These are phyloP conservation scores for Drosophila anomalata DNA, from an alignment of 2,888 invertebrate species.

Conservation along the genomic window DNA sequence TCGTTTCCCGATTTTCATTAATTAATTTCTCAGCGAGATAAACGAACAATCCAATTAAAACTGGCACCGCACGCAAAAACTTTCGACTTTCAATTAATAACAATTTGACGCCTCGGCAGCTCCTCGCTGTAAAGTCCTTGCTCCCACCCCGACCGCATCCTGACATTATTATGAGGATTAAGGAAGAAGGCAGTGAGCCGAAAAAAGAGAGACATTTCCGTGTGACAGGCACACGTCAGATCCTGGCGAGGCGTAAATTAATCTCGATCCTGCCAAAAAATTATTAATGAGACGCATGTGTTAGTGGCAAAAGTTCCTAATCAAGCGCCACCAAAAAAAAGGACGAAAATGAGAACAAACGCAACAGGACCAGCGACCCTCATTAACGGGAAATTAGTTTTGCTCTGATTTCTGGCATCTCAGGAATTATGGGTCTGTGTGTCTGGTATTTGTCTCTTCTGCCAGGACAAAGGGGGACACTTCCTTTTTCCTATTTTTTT, in stretches of 20 bases:
- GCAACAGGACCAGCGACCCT: slow-evolving; percentile 62
- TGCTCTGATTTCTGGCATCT: slow-evolving; percentile 50
- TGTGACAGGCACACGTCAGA: slow-evolving; percentile 76
- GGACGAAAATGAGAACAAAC: slow-evolving; percentile 22
- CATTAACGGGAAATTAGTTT: slow-evolving; percentile 82
- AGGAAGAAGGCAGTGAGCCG: slow-evolving; percentile 47
- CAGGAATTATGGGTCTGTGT: slow-evolving; percentile 23
- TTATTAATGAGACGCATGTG: slow-evolving; percentile 77
- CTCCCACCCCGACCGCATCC: slow-evolving; percentile 9
- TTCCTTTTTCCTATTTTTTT: neutral
- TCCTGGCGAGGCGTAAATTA: slow-evolving; percentile 68
- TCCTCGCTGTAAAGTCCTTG: slow-evolving; percentile 12
- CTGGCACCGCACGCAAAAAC: slow-evolving; percentile 37
- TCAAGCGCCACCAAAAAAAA: slow-evolving; percentile 37
- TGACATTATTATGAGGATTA: slow-evolving; percentile 59
- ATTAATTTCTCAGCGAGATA: slow-evolving; percentile 45
- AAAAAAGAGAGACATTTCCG: slow-evolving; percentile 44
- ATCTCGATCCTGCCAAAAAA: slow-evolving; percentile 70
- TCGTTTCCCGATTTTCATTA: slow-evolving; percentile 23
- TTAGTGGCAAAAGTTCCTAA: slow-evolving; percentile 62
- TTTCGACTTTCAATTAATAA: slow-evolving; percentile 82
- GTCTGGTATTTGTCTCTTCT: slow-evolving; percentile 41
- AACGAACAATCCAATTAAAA: slow-evolving; percentile 71
- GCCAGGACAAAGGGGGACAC: slow-evolving; percentile 54
- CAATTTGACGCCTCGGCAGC: slow-evolving; percentile 76